Evolutionary conservation across 2,888 invertebrate species (phyloP), one percentile per base, ranked within the genome.

Genomic region (Serrognathus titanus): DNA sequence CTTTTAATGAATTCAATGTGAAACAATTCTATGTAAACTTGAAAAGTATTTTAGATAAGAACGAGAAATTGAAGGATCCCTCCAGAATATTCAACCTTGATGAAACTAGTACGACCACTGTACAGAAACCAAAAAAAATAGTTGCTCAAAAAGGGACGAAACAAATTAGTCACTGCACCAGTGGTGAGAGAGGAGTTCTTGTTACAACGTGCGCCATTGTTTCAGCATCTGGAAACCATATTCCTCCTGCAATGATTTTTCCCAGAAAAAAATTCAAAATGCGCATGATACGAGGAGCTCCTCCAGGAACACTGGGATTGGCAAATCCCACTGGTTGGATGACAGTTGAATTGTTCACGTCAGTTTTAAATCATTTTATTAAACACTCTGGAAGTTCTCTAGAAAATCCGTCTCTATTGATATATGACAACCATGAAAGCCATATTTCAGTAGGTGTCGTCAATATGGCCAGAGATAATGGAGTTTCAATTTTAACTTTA

Each of bases 381-480:
- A 46, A 40, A 35, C 61, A 65, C 49, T 63, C 66, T 16, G 55
- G 59, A 39, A 61, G 63, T 36, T 61, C 65, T 16, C 60, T 50
- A 52, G 69, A 68, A 51, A 68, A 72, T 55, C 70, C 69, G 24
- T 63, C 62, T 5, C 57, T 72, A 4, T 54, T 72, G 9, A 63
- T 74, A 48, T 55, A 72, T 59, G 74, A 76, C 56, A 75, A 76
- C 56, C 71, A 75, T 53, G 72, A 72, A 51, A 70, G 70, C 31
- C 72, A 74, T 59, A 51, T 69, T 24, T 58, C 55, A 39, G 58
- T 62, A 52, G 60, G 59, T 60, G 66, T 53, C 36, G 59, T 59
- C 58, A 70, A 68, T 63, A 62, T 60, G 62, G 71, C 66, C 61
- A 72, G 72, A 64, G 68, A 69, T 37, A 65, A 69, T 63, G 74